Evolutionary conservation across 2,888 invertebrate genomes (phyloP), one percentile per base, ranked within the genome.

Genomic region (Aporophyla lueneburgensis): DNA sequence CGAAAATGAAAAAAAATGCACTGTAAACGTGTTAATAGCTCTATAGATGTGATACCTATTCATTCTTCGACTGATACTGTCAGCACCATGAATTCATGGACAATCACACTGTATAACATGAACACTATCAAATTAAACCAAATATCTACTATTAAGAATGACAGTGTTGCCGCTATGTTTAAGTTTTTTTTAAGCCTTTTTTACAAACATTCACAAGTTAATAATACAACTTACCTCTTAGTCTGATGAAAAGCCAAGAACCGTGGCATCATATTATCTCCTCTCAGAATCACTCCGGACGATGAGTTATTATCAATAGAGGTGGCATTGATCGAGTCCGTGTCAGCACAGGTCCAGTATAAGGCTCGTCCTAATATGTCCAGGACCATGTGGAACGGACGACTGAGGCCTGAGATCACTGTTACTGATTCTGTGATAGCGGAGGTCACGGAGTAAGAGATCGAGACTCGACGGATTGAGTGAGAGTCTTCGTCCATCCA

Each of bases 261-360:
- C 69, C 99, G 96, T 0, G 99, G 99, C 93, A 98, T 98, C 94
- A 98, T 98, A 3, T 98, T 98, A 33, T 98, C 97, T 0, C 97
- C 98, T 24, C 97, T 97, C 56, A 98, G 97, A 21, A 99, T 97
- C 1, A 98, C 97, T 0, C 98, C 98, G 5, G 97, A 93, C 40
- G 97, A 97, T 3, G 97, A 97, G 89, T 97, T 97, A 90, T 93
- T 97, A 78, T 98, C 97, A 46, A 98, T 97, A 80, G 98, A 97
- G 0, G 99, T 99, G 0, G 99, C 98, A 93, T 99, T 99, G 67
- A 99, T 99, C 0, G 98, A 98, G 92, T 99, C 98, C 14, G 98
- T 97, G 81, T 97, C 97, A 0, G 98, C 97, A 89, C 99, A 99
- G 0, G 99, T 98, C 99, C 99, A 99, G 95, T 99, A 99, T 0